Evolutionary conservation across 64 coral and sea anemone species (phyloP), one percentile per base, ranked within the genome.

Genomic region (Astreopora myriophthalma): DNA sequence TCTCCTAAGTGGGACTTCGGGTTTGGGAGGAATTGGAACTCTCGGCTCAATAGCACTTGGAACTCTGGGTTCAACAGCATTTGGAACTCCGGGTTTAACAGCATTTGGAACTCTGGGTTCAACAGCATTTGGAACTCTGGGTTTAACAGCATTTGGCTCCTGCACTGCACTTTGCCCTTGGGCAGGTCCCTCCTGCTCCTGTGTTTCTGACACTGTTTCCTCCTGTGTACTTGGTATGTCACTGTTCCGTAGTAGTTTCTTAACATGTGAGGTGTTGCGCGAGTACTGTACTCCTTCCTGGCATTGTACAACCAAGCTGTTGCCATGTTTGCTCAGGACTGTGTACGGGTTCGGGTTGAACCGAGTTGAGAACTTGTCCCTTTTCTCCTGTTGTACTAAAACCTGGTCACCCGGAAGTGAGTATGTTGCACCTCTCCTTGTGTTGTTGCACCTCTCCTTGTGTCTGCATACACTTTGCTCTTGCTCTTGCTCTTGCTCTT

Each of bases 401-500:
- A 84, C 79, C 23, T 84, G 29, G 23, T 84, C 52, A 33, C 79
- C 55, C 2, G 79, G 55, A 20, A 84, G 51, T n/a, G n/a, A n/a
- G n/a, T n/a, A n/a, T n/a, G n/a, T n/a, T n/a, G n/a, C n/a, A n/a
- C n/a, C 36, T 62, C 35, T 12, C 63, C 51, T 63, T 28, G 63
- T 49, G 33, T 22, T 23, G n/a, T 62, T 22, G 26, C 30, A 84
- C 31, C 8, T 22, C 52, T 60, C 9, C 17, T 31, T 23, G 19
- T 3, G 35, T 84, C 52, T 58, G 79, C 79, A 82, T 82, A 82
- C 0, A 3, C 3, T 16, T 71, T n/a, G n/a, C n/a, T n/a, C n/a
- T n/a, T 86, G 40, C 61, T 34, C 44, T 83, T 83, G 13, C 40
- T 34, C 44, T 83, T 83, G 13, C 40, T 71, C 84, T 86, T 86